Conservation (phyloP, 2,888 invertebrate species). For the Spialia ferax region DNA sequence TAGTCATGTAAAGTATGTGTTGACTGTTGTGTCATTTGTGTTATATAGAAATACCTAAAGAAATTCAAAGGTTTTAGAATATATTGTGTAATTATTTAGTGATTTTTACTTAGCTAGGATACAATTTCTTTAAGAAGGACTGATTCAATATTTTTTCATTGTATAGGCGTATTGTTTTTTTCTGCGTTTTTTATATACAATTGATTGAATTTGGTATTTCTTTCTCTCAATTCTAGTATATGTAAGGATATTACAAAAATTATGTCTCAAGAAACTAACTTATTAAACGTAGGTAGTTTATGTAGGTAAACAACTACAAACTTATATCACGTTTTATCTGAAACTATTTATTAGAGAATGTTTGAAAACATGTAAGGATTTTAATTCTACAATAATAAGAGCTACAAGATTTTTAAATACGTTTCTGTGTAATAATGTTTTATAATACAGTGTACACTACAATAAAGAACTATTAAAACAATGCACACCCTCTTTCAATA, state of each 20-base stretch:
- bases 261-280: background rate
- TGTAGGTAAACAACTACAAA: background rate
- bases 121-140: conserved; percentile 18
- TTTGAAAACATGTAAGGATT: conserved; percentile 13
- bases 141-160: conserved; percentile 23
- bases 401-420: conserved; percentile 18
- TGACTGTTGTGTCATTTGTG: too few species aligned
- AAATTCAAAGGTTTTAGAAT: background rate
- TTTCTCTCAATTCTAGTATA: background rate
- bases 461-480: conserved; percentile 16
- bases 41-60: too few species aligned
- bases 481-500: too few species aligned
- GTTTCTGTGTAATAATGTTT: conserved; percentile 25
- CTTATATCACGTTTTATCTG: conserved; percentile 11
- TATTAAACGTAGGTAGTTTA: background rate
- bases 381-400: conserved; percentile 16
- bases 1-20: too few species aligned
- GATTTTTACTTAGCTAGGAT: conserved; percentile 8
- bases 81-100: background rate
- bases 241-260: background rate
- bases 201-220: background rate
- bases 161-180: background rate
- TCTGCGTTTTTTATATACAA: background rate
- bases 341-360: conserved; percentile 2
- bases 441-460: conserved; percentile 20